These are phyloP conservation scores for Syrphus vitripennis DNA, from an alignment of 2,888 invertebrate species.

Conservation along the genomic window DNA sequence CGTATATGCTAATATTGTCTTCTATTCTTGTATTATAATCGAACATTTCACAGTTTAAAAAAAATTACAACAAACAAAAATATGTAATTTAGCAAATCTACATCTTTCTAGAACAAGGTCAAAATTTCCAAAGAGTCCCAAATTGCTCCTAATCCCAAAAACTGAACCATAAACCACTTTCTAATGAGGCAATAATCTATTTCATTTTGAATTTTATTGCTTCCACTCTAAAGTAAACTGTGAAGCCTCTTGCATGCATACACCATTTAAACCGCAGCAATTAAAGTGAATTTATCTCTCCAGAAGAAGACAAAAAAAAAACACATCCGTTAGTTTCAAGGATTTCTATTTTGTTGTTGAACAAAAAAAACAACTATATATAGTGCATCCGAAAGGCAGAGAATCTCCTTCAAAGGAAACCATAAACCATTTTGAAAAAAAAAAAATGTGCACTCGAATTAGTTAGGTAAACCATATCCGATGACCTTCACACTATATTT, in stretches of 20 bases:
- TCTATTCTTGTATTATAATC: too few relatives aligned
- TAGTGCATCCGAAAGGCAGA: not conserved
- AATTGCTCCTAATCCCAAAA: not conserved
- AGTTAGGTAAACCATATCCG: slow-evolving; percentile 24
- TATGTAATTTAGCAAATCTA: not conserved
- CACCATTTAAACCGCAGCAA: slow-evolving; percentile 43
- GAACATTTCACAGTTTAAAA: not conserved
- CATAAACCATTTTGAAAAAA: slow-evolving; percentile 34
- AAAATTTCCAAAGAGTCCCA: not conserved
- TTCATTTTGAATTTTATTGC: slow-evolving; percentile 33
- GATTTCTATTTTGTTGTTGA: slow-evolving; percentile 1
- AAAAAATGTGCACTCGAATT: slow-evolving; percentile 26
- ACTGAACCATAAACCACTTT: slow-evolving; percentile 21
- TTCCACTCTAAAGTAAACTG: not conserved
- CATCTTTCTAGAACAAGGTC: not conserved
- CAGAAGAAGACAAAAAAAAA: too few relatives aligned
- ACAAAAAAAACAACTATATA: not conserved
- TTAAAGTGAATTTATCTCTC: slow-evolving; percentile 58
- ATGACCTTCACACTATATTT: slow-evolving; percentile 39
- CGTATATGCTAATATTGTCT: not conserved
- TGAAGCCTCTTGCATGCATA: not conserved
- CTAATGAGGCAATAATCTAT: slow-evolving; percentile 58
- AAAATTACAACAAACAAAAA: not conserved
- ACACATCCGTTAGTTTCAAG: slow-evolving; percentile 33
- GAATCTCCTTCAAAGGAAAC: slow-evolving; percentile 42